Base-by-base conservation (phyloP, 2,888 invertebrate genomes). In the Pachycephus smyrnensis region DNA sequence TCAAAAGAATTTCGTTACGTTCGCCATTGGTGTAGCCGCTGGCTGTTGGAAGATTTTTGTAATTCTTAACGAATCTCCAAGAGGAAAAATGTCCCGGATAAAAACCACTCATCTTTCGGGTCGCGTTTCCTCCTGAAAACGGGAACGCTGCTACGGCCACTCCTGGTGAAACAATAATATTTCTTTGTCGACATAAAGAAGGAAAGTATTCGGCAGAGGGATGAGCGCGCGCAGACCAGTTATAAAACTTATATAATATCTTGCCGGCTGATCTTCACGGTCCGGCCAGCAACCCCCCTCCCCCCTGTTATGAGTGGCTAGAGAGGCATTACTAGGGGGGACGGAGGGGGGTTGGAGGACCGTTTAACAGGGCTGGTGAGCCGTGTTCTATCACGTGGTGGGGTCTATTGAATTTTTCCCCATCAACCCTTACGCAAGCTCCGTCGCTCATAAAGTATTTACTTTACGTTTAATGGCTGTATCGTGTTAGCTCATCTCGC, bases 391-490 rank as follows among this genome's bases (percentile, higher is more conserved):
- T 89, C 89, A 84, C 87, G 82, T 83, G 84, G 82, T 55, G 23
- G 81, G 82, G 88, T 86, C 88, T 88, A 89, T 88, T 88, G 87
- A 89, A 89, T 88, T 89, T 88, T 88, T 88, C 85, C 84, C 85
- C 85, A 81, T 83, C 81, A 83, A 76, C 80, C 78, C 79, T 78
- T 23, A 55, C 55, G 55, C 79, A 82, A 77, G 81, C 80, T 81
- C 76, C 81, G 80, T 82, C 79, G 83, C 84, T 85, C 83, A 82
- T 83, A 86, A 87, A 87, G 86, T 88, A 89, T 90, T 90, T 90
- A 88, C 86, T 90, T 90, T 90, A 88, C 86, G 83, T 87, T 85
- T 88, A 89, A 89, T 86, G 85, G 86, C 85, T 84, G 88, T 88
- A 88, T 89, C 88, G 88, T 83, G 86, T 86, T 86, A 86, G 85